phyloP scores from a whole-genome alignment of 2,797 vertebrate genomes.

The Tenualosa thibaudeaui region DNA sequence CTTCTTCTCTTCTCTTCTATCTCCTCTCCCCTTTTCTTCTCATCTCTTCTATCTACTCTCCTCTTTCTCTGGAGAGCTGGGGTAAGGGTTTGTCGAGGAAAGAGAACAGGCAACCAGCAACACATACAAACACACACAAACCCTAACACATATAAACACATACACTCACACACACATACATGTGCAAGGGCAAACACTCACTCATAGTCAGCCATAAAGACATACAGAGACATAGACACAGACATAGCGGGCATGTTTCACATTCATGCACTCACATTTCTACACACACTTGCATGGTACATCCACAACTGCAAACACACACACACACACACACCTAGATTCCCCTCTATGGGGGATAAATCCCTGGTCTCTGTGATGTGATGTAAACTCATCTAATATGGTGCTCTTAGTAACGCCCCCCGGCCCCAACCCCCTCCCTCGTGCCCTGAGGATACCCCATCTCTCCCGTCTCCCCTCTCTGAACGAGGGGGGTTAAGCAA shows the following conservation, averaged over 20 bases:
- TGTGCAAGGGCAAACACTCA: no score
- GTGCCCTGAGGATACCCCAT: background rate
- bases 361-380: constrained; percentile 2
- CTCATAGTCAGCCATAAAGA: background rate
- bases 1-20: background rate
- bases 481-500: background rate
- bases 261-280: no score
- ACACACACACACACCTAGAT: background rate
- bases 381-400: background rate
- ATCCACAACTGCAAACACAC: background rate
- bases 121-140: background rate
- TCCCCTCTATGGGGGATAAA: background rate
- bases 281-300: background rate
- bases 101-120: background rate
- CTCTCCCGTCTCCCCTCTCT: background rate
- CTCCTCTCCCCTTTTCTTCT: background rate
- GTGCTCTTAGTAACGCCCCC: background rate
- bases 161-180: background rate
- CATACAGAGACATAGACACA: background rate
- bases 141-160: constrained; percentile 3
- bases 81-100: background rate
- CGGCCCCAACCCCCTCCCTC: background rate
- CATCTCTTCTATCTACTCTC: background rate
- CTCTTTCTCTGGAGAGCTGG: background rate
- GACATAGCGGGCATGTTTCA: no score